Evolutionary conservation across 1,140 invertebrate genomes (phyloP), one percentile per base, ranked within the genome.

Genomic region (Hypsibius dujardini): DNA sequence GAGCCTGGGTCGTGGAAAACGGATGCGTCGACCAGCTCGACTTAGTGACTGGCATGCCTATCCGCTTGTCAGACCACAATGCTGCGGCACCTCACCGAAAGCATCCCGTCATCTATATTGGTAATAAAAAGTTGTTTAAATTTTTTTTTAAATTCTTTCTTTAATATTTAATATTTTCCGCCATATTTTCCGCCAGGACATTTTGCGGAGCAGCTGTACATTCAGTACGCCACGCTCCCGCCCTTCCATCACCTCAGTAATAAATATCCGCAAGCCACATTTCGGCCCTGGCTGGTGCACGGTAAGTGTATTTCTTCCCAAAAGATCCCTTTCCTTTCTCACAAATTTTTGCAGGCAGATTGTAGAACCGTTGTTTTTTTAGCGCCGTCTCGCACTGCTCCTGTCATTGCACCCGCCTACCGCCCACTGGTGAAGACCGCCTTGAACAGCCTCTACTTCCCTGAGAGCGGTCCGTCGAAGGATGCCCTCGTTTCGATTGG

Each of bases 221-320:
- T 67, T 3, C 62, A 67, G 62, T 42, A 42, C 3, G 7, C 62
- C 42, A 3, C 12, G 45, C 12, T 3, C 7, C 3, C 3, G 7
- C 3, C 42, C 7, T 12, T 14, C 3, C 7, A 3, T 12, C 62
- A 7, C 7, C 3, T 42, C 12, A 12, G 42, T 7, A 12, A 67
- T 3, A 7, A 67, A 14, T 67, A 14, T 42, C 62, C 62, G 7
- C 62, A 67, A 3, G 62, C 45, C 7, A 67, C 62, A 42, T 67
- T 67, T 42, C 62, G 62, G 42, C 62, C 62, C 3, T 42, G 12
- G 7, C 62, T 67, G 3, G 45, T 67, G 3, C 12, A 42, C 62
- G 62, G 62, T 67, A 67, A 67, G 7, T 42, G 42, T 12, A 67
- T 67, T 67, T 14, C 7, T 67, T 67, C 7, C 7, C 62, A 67